Conservation (phyloP, 2,888 invertebrate species). For the Lepidocyrtoides sp. region DNA sequence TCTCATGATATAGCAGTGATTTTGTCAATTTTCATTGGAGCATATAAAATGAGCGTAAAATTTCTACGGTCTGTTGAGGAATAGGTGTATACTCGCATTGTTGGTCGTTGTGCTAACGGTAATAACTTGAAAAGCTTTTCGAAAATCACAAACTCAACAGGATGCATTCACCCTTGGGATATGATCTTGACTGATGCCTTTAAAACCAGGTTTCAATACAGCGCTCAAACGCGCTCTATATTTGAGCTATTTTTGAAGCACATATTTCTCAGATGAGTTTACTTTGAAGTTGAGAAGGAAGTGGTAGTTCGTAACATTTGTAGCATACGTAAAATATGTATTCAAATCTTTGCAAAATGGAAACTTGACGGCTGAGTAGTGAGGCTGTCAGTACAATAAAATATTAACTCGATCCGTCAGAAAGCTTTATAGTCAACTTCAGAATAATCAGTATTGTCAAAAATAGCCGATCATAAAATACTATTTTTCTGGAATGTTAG, state of each 20-base stretch:
- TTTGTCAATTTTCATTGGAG: neutral
- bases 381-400: neutral
- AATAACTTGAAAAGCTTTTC: constrained; percentile 27
- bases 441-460: constrained; percentile 54
- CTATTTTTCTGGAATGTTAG: constrained; percentile 10
- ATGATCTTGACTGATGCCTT: constrained; percentile 18
- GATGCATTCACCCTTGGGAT: constrained; percentile 22
- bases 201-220: constrained; percentile 10
- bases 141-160: neutral
- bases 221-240: too few species aligned
- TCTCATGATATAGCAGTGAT: neutral
- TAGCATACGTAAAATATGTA: neutral
- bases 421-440: neutral
- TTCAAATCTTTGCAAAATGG: neutral
- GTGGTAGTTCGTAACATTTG: neutral
- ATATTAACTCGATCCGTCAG: neutral
- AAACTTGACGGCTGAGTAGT: neutral
- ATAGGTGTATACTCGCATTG: neutral
- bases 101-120: neutral
- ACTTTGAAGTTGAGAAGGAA: too few species aligned
- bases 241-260: too few species aligned
- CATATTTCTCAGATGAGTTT: too few species aligned
- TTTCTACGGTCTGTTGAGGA: too few species aligned
- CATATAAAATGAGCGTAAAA: constrained; percentile 3
- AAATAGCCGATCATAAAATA: constrained; percentile 6